Base-by-base conservation (phyloP, 2,888 invertebrate genomes). In the Plagiodera versicolora region DNA sequence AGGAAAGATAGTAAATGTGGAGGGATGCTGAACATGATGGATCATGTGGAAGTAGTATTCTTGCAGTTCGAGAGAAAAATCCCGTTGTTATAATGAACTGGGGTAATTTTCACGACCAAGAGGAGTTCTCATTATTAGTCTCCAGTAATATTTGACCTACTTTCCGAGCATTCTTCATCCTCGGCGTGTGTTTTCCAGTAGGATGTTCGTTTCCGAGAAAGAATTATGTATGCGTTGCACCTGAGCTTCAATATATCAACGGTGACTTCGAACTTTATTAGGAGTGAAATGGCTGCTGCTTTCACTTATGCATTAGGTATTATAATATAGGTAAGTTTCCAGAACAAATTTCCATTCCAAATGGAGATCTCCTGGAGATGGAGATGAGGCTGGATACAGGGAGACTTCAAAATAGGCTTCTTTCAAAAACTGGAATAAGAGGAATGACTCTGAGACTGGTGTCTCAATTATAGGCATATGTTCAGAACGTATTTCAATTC, bases 221-320 rank as follows among this genome's bases (percentile, higher is more conserved):
- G 14, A 39, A 39, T 39, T 39, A 39, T 39, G 39, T 39, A 39
- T 14, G 39, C 39, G 39, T 39, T 39, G 39, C 39, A 39, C 39
- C 39, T 39, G 39, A 39, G 39, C 39, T 39, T 39, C 39, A 14
- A 39, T 39, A 39, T 39, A 39, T 39, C 39, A 39, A n/a, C 39
- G 39, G 39, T 14, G 39, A 39, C 39, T 39, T 39, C 39, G 39
- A 39, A 39, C 39, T 39, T 39, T 14, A 39, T 39, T 39, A 39
- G 39, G 39, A 39, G 14, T 39, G 14, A 14, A 11, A 39, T 39
- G 39, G n/a, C 39, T 39, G 39, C n/a, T 39, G 4, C 11, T 39
- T 39, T 39, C 39, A 2, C 39, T n/a, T 39, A 39, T 39, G 39
- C 39, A 39, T 39, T 39, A 39, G 39, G 2, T n/a, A 11, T 4